Base-by-base conservation (phyloP, 2,113 vertebrate genomes). In the Phodopus roborovskii region DNA sequence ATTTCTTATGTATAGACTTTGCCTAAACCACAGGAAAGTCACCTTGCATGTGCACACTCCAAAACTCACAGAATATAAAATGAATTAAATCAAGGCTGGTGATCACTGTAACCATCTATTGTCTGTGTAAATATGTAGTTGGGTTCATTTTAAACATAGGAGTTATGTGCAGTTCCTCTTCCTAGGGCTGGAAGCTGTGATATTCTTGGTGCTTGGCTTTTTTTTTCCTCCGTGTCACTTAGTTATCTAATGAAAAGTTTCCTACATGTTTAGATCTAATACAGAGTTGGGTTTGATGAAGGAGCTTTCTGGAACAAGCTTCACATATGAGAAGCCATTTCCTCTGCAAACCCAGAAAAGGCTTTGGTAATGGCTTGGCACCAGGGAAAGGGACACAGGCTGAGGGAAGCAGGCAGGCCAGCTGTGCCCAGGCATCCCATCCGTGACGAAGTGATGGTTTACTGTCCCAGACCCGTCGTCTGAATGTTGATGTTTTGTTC, bases 401-500 rank as follows among this genome's bases (percentile, higher is more conserved):
- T 1, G 6, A 53, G 33, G 39, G 1, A 17, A 13, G 28, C 19
- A 26, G 42, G 62, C 16, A 16, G 62, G 39, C 42, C 11, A 90
- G 12, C 45, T 28, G 36, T 82, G 48, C 1, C 64, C 17, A 12
- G n/a, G n/a, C n/a, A n/a, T 92, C 70, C 92, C 62, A 7, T 28
- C 9, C 2, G 12, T 50, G 19, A 83, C 2, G 0, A 13, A 82
- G 39, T 12, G 2, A 92, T 10, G 7, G 36, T 91, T 68, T 91
- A 39, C 68, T 16, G 19, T 7, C 11, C 64, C 30, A 60, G 17
- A 12, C 17, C 1, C 22, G 0, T 88, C 71, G 66, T 58, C 94
- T 98, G 70, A 97, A 97, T 91, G 84, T 88, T 77, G 26, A 75
- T 91, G 42, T 91, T 96, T 66, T 98, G 4, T 90, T 90, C 91